These are phyloP conservation scores for Pelecanoides urinatrix DNA, from an alignment of 2,113 vertebrate species.

Conservation along the genomic window DNA sequence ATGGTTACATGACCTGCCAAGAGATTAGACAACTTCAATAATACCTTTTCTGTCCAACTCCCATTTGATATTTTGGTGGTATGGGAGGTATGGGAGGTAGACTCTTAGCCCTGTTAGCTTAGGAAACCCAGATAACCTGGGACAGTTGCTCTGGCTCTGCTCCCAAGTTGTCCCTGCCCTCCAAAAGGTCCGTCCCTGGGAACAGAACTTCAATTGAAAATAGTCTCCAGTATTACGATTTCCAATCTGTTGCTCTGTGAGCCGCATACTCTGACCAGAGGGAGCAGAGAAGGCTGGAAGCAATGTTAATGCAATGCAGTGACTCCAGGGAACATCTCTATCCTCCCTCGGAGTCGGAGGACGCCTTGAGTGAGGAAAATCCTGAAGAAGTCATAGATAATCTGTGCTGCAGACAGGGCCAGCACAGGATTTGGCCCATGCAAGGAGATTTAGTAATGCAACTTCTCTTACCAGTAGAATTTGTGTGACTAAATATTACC, in stretches of 20 bases:
- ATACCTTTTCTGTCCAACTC: neutral
- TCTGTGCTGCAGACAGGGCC: neutral
- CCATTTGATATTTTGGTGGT: neutral
- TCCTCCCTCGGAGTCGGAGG: neutral
- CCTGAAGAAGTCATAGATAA: neutral
- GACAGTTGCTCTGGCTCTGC: neutral
- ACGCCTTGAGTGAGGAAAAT: neutral
- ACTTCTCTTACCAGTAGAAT: neutral
- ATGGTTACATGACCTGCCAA: neutral
- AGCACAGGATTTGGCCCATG: neutral
- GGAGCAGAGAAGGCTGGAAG: neutral
- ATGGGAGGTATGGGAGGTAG: neutral
- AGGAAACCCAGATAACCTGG: neutral
- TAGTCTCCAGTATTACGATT: neutral
- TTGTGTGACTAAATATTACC: neutral
- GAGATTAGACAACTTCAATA: neutral
- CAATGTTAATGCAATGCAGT: neutral
- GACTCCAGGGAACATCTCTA: neutral
- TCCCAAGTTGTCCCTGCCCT: neutral
- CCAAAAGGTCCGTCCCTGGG: neutral
- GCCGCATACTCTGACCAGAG: neutral
- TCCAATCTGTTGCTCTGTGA: neutral
- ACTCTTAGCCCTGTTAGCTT: neutral
- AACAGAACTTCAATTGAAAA: neutral
- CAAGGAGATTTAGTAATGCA: neutral